Evolutionary conservation across 37 sponge, comb jelly and placozoan genomes (phyloP), one percentile per base, ranked within the genome.

Genomic region (Dysidea cf. avara): DNA sequence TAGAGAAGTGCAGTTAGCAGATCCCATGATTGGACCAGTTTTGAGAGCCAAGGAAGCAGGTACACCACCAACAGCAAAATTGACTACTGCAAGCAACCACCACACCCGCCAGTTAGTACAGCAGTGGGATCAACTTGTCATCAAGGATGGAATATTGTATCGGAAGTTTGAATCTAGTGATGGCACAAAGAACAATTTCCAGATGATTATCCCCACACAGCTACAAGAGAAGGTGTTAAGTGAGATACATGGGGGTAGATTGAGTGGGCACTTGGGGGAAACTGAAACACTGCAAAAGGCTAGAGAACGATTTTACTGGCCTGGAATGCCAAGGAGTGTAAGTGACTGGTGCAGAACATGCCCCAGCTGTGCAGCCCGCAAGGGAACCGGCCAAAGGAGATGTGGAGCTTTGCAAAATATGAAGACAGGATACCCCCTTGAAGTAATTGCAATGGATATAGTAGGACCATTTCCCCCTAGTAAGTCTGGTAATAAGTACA

Each of bases 251-350:
- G 75, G 30, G 17, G 26, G 39, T 21, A 24, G 39, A 36, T 26
- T 61, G 24, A 39, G 75, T 51, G 65, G 77, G 11, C 77, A 64
- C 29, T 17, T 64, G 9, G 55, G 66, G 9, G 39, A 34, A 21
- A 11, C 25, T 18, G 35, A 62, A 26, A 63, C 53, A 13, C 46
- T 63, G 33, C 52, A 61, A 17, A 63, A 63, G 21, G 39, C 64
- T 39, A 64, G 63, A 64, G 38, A 76, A 51, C 37, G 66, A 32
- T 76, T 64, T 37, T 76, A 76, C 39, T 76, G 77, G 77, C 77
- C 77, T 30, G 66, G 77, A 7, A 33, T 33, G 26, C 39, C 21
- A 31, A 31, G 37, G 13, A 22, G 56, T 72, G 60, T 72, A 22
- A 29, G 56, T 18, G 24, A 24, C 17, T 36, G 31, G 34, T 74